A percentile compares a stretch with the other conserved stretches of the same genome.
Conservation (phyloP, 2,113 vertebrate genomes). For the Hipposideros armiger region DNA sequence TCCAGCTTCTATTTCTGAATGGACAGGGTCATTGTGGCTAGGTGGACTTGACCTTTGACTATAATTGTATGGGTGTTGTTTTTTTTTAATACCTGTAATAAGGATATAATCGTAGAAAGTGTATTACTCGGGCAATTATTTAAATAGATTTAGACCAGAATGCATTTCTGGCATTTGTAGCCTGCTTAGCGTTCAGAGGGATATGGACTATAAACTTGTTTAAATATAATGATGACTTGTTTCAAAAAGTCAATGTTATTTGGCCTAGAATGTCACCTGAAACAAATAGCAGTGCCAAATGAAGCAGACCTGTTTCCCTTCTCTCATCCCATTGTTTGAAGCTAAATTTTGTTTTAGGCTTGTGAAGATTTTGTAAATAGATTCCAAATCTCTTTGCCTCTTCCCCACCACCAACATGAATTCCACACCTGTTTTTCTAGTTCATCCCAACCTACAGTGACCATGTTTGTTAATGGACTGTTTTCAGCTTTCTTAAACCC, state of each 20-base stretch:
- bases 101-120: background rate
- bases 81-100: background rate
- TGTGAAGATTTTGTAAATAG: constrained; percentile 20
- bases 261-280: background rate
- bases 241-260: constrained; percentile 36
- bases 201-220: constrained; percentile 28
- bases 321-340: background rate
- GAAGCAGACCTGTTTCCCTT: background rate
- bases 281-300: background rate
- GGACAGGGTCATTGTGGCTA: background rate
- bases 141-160: constrained; percentile 53
- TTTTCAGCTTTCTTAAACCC: background rate
- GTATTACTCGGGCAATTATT: background rate
- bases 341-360: background rate
- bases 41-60: background rate
- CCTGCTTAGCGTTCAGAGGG: constrained; percentile 45
- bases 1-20: background rate
- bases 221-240: constrained; percentile 57
- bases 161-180: constrained; percentile 15
- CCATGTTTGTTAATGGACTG: background rate
- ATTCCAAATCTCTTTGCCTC: constrained; percentile 19
- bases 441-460: background rate
- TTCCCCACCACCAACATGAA: background rate
- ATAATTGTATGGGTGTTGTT: background rate
- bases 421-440: background rate